Conservation (phyloP, 2,888 invertebrate species). For the Hylaea fasciaria region DNA sequence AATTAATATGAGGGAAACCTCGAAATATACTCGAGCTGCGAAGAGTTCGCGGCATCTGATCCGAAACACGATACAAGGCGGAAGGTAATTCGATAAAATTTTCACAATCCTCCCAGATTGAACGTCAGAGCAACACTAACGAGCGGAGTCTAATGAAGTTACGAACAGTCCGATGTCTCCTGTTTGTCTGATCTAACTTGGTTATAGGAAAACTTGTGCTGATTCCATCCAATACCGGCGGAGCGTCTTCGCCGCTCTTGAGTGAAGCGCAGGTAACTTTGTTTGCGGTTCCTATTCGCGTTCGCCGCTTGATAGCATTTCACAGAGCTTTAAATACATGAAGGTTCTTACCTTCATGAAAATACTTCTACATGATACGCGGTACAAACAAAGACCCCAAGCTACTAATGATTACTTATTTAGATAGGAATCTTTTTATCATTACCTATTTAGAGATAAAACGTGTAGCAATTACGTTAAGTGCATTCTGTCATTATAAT, state of each 20-base stretch:
- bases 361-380: no score
- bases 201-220: constrained; percentile 53
- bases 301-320: constrained; percentile 3
- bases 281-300: constrained; percentile 30
- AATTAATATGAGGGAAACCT: constrained; percentile 27
- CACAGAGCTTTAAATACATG: no score
- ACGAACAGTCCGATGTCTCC: constrained; percentile 53
- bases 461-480: constrained; percentile 12
- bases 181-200: constrained; percentile 66
- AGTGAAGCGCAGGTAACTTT: constrained; percentile 37
- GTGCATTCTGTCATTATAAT: constrained; percentile 18
- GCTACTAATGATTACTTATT: no score
- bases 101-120: constrained; percentile 52
- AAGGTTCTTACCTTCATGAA: no score
- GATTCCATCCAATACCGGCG: constrained; percentile 46
- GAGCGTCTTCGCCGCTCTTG: constrained; percentile 30
- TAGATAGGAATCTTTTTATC: not conserved
- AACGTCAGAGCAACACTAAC: constrained; percentile 53
- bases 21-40: constrained; percentile 21
- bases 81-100: constrained; percentile 45
- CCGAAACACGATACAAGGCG: constrained; percentile 33
- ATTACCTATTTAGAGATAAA: constrained; percentile 6
- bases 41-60: constrained; percentile 8
- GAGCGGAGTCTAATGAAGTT: constrained; percentile 59
- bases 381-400: no score